Percentiles rank a stretch among this genome's conserved stretches.
phyloP scores from a whole-genome alignment of 1,140 invertebrate species.

The Muscidifurax raptorellus region DNA sequence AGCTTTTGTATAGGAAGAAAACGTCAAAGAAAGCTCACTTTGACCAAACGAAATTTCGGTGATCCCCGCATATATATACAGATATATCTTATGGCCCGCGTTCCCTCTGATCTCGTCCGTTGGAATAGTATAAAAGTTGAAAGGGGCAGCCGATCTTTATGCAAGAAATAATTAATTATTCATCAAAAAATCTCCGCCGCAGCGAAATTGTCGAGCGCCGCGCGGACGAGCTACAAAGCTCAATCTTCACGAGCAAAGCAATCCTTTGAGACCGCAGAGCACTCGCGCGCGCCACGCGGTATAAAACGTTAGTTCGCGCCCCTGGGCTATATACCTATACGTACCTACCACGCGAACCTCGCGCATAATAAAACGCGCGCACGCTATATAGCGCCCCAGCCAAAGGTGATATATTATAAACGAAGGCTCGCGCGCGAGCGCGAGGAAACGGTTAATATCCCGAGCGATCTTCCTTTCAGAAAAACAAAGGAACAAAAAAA shows the following conservation, averaged over 20 bases:
- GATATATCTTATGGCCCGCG: too few relatives aligned
- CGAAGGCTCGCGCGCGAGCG: background rate
- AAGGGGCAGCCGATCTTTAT: background rate
- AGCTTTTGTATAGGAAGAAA: too few relatives aligned
- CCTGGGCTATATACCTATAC: background rate
- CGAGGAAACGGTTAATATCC: constrained; percentile 20
- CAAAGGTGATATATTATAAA: constrained; percentile 34
- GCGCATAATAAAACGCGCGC: constrained; percentile 4
- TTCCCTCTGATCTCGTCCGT: background rate
- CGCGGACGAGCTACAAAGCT: background rate
- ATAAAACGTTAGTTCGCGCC: constrained; percentile 1
- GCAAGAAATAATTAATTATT: constrained; percentile 2
- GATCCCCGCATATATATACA: too few relatives aligned
- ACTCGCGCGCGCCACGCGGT: background rate
- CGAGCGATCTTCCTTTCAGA: background rate
- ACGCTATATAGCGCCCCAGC: background rate
- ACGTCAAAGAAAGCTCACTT: too few relatives aligned
- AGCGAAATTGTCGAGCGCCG: background rate
- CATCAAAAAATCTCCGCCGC: background rate
- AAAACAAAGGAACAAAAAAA: constrained; percentile 3
- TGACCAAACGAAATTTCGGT: background rate
- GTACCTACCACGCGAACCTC: background rate
- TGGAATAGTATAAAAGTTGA: background rate
- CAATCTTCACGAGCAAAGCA: background rate
- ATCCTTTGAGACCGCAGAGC: background rate